A percentile compares a stretch with the other conserved stretches of the same genome.
phyloP scores from a whole-genome alignment of 2,797 vertebrate species.

The Bufotes viridis region DNA sequence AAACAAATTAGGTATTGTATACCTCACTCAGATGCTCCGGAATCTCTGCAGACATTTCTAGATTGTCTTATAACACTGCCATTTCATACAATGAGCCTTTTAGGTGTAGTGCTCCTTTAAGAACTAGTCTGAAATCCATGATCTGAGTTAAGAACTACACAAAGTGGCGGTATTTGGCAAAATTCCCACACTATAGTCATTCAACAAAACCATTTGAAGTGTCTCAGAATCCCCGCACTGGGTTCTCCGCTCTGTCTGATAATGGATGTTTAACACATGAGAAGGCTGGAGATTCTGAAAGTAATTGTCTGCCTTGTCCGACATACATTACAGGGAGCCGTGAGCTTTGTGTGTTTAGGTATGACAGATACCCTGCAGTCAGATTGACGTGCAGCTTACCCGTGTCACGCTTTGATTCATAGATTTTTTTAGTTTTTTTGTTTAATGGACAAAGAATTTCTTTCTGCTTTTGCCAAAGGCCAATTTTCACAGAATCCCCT shows the following conservation, averaged over 20 bases:
- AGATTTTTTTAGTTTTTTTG: constrained; percentile 62
- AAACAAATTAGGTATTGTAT: no score
- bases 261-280: constrained; percentile 24
- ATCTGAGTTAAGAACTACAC: not conserved
- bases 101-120: not conserved
- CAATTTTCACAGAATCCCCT: constrained; percentile 70
- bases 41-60: no score
- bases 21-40: no score
- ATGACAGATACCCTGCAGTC: constrained; percentile 72
- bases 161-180: not conserved
- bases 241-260: not conserved
- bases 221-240: not conserved
- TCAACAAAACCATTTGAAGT: constrained; percentile 13
- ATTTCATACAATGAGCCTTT: not conserved
- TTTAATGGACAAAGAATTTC: constrained; percentile 78
- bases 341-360: constrained; percentile 59
- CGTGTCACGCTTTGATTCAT: constrained; percentile 81
- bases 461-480: constrained; percentile 76
- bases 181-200: constrained; percentile 26
- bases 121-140: not conserved
- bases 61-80: not conserved
- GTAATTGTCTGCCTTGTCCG: constrained; percentile 55
- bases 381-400: constrained; percentile 76
- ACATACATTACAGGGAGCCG: constrained; percentile 26
- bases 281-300: constrained; percentile 20